Evolutionary conservation across 2,888 invertebrate genomes (phyloP), one percentile per base, ranked within the genome.

Genomic region (Drosophila rubida): DNA sequence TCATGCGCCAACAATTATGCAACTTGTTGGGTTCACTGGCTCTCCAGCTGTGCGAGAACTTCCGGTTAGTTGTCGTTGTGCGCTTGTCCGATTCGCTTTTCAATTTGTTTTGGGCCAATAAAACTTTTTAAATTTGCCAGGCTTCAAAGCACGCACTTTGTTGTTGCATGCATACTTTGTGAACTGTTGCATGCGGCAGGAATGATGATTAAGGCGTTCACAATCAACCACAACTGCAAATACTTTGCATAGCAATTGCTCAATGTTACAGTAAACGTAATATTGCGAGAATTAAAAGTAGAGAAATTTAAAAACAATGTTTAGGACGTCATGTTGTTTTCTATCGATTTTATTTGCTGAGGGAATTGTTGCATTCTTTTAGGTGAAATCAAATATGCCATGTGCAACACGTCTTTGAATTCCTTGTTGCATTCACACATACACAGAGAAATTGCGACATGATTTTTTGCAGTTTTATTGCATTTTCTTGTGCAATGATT

Each of bases 1-100:
- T 82, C 84, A 78, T 80, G 86, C 80, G 80, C 84, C 86, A 82
- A 77, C 84, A 87, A 89, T 84, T 88, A 88, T 86, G 84, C 88
- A 88, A 86, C 87, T 88, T 80, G 87, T 88, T 89, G 85, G 80
- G 73, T 57, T 72, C 59, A 30, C 42, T 69, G 54, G 23, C 11
- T 59, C 44, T 41, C 30, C 57, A 67, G 48, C 59, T 53, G 44
- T 14, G 51, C 41, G 39, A 41, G 51, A 27, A 53, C 41, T 23
- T 58, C 6, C 48, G 48, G 50, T 57, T 50, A 32, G 39, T 35
- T 58, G 41, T 49, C 7, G 35, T 37, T n/a, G 32, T 4, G 58
- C 37, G 50, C 39, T 60, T 64, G 61, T 41, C 66, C 60, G 64
- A 67, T 51, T 61, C 14, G 45, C 49, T 84, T 82, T 84, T 84